Base-by-base conservation (phyloP, 1,140 invertebrate genomes). In the Octopus sinensis region DNA sequence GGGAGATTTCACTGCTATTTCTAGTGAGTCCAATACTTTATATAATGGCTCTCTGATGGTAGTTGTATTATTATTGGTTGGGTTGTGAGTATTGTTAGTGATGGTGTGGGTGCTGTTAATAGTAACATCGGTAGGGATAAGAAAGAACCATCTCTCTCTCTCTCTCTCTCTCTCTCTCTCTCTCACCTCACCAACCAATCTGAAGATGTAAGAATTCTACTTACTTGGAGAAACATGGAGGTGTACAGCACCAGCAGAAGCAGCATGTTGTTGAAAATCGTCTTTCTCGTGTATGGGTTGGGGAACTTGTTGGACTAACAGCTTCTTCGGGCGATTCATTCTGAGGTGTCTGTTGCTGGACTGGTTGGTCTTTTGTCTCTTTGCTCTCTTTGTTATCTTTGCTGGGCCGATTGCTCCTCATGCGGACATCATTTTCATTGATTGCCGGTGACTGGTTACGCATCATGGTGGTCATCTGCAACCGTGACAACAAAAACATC, bases 161-260 rank as follows among this genome's bases (percentile, higher is more conserved):
- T 62, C 56, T 17, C 56, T 62, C 56, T 62, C 56, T 62, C 4
- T 17, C 17, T 62, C 9, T 62, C 17, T 62, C 1, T 62, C 17
- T 62, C 1, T 17, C 56, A 12, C 56, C 9, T 62, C 17, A 17
- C 17, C 56, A 62, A 62, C 17, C 56, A 62, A 17, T 62, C 17
- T 62, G 56, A 62, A 62, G 56, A 62, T 62, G 9, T 12, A 4
- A 62, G 17, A 17, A 12, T 17, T 62, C 17, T 73, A 73, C 68
- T 6, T 73, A 73, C 68, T 73, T 73, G 30, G 68, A 73, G 68
- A 73, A 73, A 73, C 68, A 73, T 6, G 68, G 68, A 73, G 68
- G 68, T n/a, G 68, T 23, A 73, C 68, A 73, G 68, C 68, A 73
- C 68, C 68, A 73, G 30, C 68, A 73, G 13, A 73, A 73, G 68